A percentile compares a stretch with the other conserved stretches of the same genome.
These are phyloP conservation scores for Novumbra hubbsi DNA, from an alignment of 2,797 vertebrate genomes.

Conservation along the genomic window DNA sequence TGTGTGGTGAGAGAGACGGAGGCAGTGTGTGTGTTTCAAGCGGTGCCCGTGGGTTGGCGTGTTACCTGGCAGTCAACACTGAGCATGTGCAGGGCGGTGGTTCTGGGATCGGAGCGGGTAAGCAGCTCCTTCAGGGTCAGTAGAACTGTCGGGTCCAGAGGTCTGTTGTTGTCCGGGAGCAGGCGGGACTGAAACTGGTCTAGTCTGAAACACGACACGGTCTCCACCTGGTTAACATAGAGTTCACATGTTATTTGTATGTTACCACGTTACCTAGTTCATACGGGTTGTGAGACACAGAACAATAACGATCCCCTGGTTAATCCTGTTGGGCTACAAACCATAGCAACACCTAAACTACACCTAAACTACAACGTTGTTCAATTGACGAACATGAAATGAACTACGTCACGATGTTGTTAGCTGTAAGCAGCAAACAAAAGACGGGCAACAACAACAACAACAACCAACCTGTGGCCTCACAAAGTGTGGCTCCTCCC, in stretches of 20 bases:
- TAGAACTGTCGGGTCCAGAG: conserved; percentile 77
- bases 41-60: neutral
- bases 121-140: conserved; percentile 76
- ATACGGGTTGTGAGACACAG: neutral
- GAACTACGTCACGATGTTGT: neutral
- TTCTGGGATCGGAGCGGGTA: conserved; percentile 62
- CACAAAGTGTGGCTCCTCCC: conserved; percentile 62
- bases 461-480: conserved; percentile 63
- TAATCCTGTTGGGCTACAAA: neutral
- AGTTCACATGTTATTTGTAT: neutral
- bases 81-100: conserved; percentile 81
- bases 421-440: neutral
- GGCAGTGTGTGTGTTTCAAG: neutral
- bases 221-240: conserved; percentile 61
- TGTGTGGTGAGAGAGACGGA: neutral
- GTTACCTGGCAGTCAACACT: conserved; percentile 83
- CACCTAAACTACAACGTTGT: neutral
- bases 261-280: neutral
- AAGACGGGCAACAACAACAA: neutral
- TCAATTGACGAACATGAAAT: neutral
- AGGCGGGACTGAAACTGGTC: conserved; percentile 73
- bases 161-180: conserved; percentile 79
- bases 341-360: too few relatives aligned
- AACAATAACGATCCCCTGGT: too few relatives aligned
- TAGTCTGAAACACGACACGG: conserved; percentile 71